Base-by-base conservation (phyloP, 2,113 vertebrate species). In the Rhinichthys klamathensis region DNA sequence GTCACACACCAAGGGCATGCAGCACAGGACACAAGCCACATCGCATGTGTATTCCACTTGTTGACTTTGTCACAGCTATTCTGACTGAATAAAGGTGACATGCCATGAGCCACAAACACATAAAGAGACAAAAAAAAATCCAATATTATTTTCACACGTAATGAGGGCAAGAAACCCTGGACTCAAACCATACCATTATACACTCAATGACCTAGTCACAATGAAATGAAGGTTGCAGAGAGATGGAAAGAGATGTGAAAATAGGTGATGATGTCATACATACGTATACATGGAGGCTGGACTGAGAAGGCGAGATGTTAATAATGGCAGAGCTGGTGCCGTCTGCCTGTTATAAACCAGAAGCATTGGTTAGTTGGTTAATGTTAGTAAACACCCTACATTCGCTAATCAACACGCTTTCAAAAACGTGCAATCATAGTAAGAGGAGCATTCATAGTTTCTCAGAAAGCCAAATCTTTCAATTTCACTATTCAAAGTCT, bases 211-310 rank as follows among this genome's bases (percentile, higher is more conserved):
- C 27, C 12, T 72, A 81, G 63, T 67, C 30, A 72, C 1, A 67
- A 41, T 70, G 67, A 83, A 72, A 58, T 7, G 76, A 58, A 21
- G 74, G 46, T 60, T 78, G n/a, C 7, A 82, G 15, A 12, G 88
- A 84, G 85, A 88, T 87, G 41, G 25, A 60, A 63, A 82, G 72
- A 27, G 56, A 35, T 84, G 58, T 32, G 15, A 25, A 44, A 49
- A 87, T 21, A n/a, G 54, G 35, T 83, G 54, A 84, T 6, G 0
- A 87, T 89, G 79, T 83, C 32, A 92, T 73, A 83, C 58, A 88
- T 99, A 99, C 98, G 94, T 97, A 30, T 30, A 99, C 97, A 96
- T 96, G 96, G 88, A 95, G 93, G 86, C 91, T 95, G 95, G 94
- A 93, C 86, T 90, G 81, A 94, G 97, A 94, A 89, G 94, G 84